Evolutionary conservation across 2,888 invertebrate genomes (phyloP), one percentile per base, ranked within the genome.

Genomic region (Flabesymbios commensalis): DNA sequence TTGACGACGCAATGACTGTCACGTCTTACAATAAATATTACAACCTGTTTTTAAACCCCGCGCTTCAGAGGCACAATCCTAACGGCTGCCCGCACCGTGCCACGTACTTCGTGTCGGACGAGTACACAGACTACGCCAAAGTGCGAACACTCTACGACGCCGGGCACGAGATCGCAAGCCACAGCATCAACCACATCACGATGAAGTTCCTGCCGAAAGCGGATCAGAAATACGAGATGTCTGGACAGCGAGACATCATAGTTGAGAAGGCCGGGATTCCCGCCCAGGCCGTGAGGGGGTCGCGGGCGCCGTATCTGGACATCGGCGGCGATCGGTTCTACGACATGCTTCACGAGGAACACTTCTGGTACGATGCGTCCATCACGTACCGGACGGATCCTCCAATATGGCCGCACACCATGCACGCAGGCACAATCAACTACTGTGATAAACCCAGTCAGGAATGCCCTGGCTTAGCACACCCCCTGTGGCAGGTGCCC

Each of bases 111-210:
- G 94, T 98, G 67, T 96, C 95, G 52, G 97, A 98, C 84, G 95
- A 97, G 84, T 98, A 97, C 94, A 98, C 97, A 59, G 95, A 97
- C 86, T 98, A 98, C 86, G 91, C 93, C 84, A 92, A 94, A 86
- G 97, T 98, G 63, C 94, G 95, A 85, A 94, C 94, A 85, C 88
- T 98, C 68, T 94, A 95, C 85, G 87, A 94, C 70, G 88, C 89
- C 78, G 97, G 97, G 78, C 96, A 97, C 83, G 97, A 98, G 87
- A 92, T 98, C 85, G 97, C 95, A 70, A 94, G 95, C 69, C 97
- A 98, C 86, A 96, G 97, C 73, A 90, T 98, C 81, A 82, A 83
- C 1, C 74, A 75, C 60, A n/a, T n/a, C n/a, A n/a, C n/a, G n/a
- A n/a, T n/a, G n/a, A n/a, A n/a, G n/a, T 59, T 71, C 5, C 58